phyloP scores from a whole-genome alignment of 1,140 invertebrate species.

The Megalonaias nervosa region DNA sequence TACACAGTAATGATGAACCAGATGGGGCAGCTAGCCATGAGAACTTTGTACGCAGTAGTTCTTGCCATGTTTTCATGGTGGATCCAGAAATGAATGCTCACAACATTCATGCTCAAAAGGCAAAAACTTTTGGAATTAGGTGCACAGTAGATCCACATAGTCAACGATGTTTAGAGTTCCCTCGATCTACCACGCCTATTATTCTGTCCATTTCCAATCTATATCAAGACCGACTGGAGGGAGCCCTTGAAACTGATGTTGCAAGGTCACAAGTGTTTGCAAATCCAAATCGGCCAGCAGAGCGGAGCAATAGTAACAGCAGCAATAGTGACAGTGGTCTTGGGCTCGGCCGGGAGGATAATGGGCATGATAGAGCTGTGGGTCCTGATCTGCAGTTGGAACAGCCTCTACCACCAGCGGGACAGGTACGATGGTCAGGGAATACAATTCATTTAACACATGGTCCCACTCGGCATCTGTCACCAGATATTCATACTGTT shows the following conservation, averaged over 20 bases:
- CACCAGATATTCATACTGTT: constrained; percentile 16
- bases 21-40: constrained; percentile 5
- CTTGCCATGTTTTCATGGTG: constrained; percentile 96
- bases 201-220: constrained; percentile 74
- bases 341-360: constrained; percentile 87
- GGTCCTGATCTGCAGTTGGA: constrained; percentile 62
- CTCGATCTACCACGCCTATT: constrained; percentile 88
- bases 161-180: constrained; percentile 89
- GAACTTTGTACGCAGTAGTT: constrained; percentile 79
- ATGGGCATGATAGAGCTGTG: constrained; percentile 78
- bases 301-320: constrained; percentile 75
- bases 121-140: constrained; percentile 83
- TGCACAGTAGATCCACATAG: constrained; percentile 79
- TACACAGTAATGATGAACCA: constrained; percentile 72
- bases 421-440: constrained; percentile 34
- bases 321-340: constrained; percentile 97
- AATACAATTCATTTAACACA: constrained; percentile 31
- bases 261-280: constrained; percentile 70
- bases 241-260: constrained; percentile 70
- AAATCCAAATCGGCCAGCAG: constrained; percentile 66
- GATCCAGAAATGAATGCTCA: constrained; percentile 85
- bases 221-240: constrained; percentile 58
- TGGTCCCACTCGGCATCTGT: constrained; percentile 33
- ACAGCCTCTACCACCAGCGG: constrained; percentile 15
- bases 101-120: constrained; percentile 82